phyloP scores from a whole-genome alignment of 2,888 invertebrate genomes.

The Orthosia gothica region DNA sequence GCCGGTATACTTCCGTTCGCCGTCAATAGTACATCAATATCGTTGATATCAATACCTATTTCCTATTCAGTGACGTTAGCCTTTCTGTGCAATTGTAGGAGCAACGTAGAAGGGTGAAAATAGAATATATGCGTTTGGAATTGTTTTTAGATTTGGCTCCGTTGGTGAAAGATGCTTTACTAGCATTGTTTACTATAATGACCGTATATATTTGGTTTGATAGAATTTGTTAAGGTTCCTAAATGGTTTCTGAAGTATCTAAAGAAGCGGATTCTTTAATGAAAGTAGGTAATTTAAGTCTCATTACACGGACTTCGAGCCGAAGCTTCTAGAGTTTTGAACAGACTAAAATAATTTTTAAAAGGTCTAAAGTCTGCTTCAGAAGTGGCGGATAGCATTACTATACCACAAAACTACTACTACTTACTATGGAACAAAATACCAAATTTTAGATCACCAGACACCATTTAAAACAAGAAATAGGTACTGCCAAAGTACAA shows the following conservation, averaged over 20 bases:
- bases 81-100: slow-evolving; percentile 9
- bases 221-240: no score
- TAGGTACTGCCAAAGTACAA: slow-evolving; percentile 2
- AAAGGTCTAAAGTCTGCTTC: not conserved
- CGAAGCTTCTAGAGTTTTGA: not conserved
- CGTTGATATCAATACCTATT: slow-evolving; percentile 36
- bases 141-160: slow-evolving; percentile 12
- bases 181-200: not conserved
- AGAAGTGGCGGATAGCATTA: not conserved
- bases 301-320: not conserved
- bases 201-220: no score
- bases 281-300: not conserved
- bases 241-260: not conserved
- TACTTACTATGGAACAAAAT: not conserved
- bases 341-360: not conserved
- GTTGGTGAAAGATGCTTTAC: not conserved
- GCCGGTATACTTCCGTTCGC: slow-evolving; percentile 47
- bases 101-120: slow-evolving; percentile 6
- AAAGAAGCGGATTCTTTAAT: not conserved
- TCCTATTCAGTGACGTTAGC: slow-evolving; percentile 43
- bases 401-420: not conserved
- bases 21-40: slow-evolving; percentile 34
- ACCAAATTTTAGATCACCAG: not conserved
- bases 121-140: not conserved
- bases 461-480: not conserved